Evolutionary conservation across 1,140 invertebrate species (phyloP), one percentile per base, ranked within the genome.

Genomic region (Acromyrmex charruanus): DNA sequence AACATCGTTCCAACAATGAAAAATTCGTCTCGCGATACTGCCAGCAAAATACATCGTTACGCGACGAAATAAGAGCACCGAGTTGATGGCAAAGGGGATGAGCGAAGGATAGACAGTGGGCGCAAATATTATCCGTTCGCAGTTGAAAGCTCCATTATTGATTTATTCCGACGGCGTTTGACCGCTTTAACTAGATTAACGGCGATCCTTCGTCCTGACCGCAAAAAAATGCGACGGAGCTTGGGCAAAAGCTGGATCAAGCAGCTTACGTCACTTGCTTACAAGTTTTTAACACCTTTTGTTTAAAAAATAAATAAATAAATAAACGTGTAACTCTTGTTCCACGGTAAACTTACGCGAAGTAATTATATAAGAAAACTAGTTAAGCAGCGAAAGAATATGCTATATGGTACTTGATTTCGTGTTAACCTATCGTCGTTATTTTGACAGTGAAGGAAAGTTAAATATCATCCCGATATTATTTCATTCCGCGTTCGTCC

Each of bases 141-240:
- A 63, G 84, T 28, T 69, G 61, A 77, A 69, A 87, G 88, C 31
- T 81, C 58, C 63, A 71, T 89, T 87, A 89, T 89, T 82, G 88
- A 89, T 89, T 89, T 89, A 89, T 89, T 82, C 77, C 69, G 39
- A 21, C 71, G 71, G 87, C 80, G 77, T 89, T 89, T 89, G 87
- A 82, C 58, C 77, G 88, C 75, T 89, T 89, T 89, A 89, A 89
- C 81, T 77, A 77, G 88, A 89, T 89, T 87, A 89, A 89, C 51
- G 53, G 59, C 69, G 77, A 84, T 75, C 55, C 80, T 84, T 51
- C 80, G 69, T 74, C 55, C 69, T 25, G 25, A 21, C 80, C 35
- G 39, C 39, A 49, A 84, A 74, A 84, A 53, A 39, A 39, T 35
- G 80, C 55, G 18, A 21, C 80, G 55, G 61, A 74, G 69, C 55